Percentiles rank a stretch among this genome's conserved stretches.
Conservation (phyloP, 2,113 vertebrate species). For the Proterorhinus semilunaris region DNA sequence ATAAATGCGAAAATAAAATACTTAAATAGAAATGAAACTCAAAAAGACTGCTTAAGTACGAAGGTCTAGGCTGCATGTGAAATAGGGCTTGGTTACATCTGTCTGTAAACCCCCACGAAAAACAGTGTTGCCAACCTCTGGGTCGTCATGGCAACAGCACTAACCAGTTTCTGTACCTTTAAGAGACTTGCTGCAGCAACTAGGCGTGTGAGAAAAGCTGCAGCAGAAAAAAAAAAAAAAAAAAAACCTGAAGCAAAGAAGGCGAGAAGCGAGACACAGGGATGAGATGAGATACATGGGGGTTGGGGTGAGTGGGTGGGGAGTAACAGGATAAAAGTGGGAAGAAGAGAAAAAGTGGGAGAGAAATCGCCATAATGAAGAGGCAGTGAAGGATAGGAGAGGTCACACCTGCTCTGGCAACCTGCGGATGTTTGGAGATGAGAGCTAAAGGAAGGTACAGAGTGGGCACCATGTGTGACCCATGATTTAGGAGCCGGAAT, state of each 20-base stretch:
- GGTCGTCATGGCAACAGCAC: constrained; percentile 61
- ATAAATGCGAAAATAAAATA: background rate
- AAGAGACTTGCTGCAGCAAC: constrained; percentile 72
- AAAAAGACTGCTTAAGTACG: background rate
- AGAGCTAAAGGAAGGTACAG: constrained; percentile 25
- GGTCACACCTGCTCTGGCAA: constrained; percentile 56
- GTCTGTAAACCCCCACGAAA: constrained; percentile 20
- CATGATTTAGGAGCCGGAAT: constrained; percentile 15
- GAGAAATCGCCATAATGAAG: constrained; percentile 53
- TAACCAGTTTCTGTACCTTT: constrained; percentile 68
- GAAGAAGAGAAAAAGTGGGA: constrained; percentile 40
- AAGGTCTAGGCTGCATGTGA: background rate
- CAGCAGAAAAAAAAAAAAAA: constrained; percentile 47
- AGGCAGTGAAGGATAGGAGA: constrained; percentile 38
- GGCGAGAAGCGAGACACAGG: constrained; percentile 27
- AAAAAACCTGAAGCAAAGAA: constrained; percentile 42
- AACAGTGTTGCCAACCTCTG: constrained; percentile 41
- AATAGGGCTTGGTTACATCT: constrained; percentile 28
- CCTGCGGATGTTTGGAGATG: constrained; percentile 34
- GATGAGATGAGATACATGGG: constrained; percentile 38
- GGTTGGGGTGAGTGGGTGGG: constrained; percentile 31
- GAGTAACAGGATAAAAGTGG: constrained; percentile 27
- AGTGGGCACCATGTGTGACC: constrained; percentile 27
- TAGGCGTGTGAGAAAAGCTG: constrained; percentile 66
- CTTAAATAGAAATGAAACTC: background rate